These are phyloP conservation scores for Sapajus apella DNA, from an alignment of 2,113 vertebrate species.

Conservation along the genomic window DNA sequence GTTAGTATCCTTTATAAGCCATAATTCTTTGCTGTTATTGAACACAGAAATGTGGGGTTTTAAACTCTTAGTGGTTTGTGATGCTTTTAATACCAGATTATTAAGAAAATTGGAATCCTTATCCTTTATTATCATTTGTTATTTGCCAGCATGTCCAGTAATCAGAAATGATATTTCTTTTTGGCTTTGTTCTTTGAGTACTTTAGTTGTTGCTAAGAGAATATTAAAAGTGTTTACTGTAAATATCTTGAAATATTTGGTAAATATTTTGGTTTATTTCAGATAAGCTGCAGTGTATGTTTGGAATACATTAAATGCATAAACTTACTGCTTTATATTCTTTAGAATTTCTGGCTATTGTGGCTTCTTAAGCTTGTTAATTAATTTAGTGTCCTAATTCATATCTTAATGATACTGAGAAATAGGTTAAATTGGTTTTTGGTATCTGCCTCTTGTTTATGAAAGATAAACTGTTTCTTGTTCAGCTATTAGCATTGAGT, in stretches of 20 bases:
- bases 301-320: neutral
- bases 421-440: slow-evolving; percentile 17
- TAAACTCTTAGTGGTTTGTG: slow-evolving; percentile 39
- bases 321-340: slow-evolving; percentile 19
- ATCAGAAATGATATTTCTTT: slow-evolving; percentile 6
- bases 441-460: neutral
- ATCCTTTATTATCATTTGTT: slow-evolving; percentile 44
- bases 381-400: neutral
- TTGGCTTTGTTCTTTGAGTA: neutral
- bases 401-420: slow-evolving; percentile 23
- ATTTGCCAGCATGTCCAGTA: neutral
- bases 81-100: slow-evolving; percentile 13
- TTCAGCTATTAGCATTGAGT: neutral
- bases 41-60: slow-evolving; percentile 60
- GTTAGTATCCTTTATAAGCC: slow-evolving; percentile 65
- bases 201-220: neutral
- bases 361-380: neutral
- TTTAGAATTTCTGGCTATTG: slow-evolving; percentile 7
- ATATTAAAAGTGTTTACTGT: slow-evolving; percentile 17
- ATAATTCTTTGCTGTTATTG: slow-evolving; percentile 62
- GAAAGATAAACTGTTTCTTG: neutral
- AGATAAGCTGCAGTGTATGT: neutral
- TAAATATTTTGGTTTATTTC: slow-evolving; percentile 15
- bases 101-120: slow-evolving; percentile 13
- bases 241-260: slow-evolving; percentile 44